Evolutionary conservation across 2,888 invertebrate genomes (phyloP).

Genomic region (Orchesella flavescens): DNA sequence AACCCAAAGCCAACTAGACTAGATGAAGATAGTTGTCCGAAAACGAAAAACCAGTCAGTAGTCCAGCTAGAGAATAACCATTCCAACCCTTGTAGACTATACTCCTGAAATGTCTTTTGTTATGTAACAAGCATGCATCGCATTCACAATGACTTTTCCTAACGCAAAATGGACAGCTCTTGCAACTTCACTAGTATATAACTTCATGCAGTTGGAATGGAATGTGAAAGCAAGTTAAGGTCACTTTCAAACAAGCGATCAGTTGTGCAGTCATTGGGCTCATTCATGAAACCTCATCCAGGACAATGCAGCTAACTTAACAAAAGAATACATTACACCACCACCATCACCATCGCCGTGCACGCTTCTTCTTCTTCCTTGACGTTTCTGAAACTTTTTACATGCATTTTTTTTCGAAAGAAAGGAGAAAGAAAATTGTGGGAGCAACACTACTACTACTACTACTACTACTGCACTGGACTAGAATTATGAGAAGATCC

Average conservation of each 20-base stretch:
- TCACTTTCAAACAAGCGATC: constrained; percentile 46
- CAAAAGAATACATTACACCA: constrained; percentile 38
- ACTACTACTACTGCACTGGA: no score
- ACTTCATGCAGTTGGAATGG: neutral
- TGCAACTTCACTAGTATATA: neutral
- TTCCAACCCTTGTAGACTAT: neutral
- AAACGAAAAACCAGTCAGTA: constrained; percentile 7
- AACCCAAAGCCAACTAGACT: constrained; percentile 33
- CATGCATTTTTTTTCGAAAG: neutral
- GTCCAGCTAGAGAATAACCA: no score
- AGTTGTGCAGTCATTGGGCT: constrained; percentile 53
- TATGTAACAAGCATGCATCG: constrained; percentile 58
- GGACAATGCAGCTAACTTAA: constrained; percentile 48
- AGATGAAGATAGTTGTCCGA: constrained; percentile 22
- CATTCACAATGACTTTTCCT: constrained; percentile 56
- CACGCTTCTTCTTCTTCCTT: constrained; percentile 10
- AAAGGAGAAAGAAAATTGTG: neutral
- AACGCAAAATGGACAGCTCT: constrained; percentile 35
- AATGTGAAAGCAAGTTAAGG: constrained; percentile 46
- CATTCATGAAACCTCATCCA: constrained; percentile 32
- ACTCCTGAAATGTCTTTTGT: constrained; percentile 47
- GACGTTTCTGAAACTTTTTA: constrained; percentile 7
- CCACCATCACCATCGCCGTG: no score
- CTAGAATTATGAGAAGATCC: neutral
- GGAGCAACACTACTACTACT: neutral